A percentile compares a stretch with the other conserved stretches of the same genome.
Evolutionary conservation across 92 coral and sea anemone genomes (phyloP).

Genomic region (Blastomussa wellsi): DNA sequence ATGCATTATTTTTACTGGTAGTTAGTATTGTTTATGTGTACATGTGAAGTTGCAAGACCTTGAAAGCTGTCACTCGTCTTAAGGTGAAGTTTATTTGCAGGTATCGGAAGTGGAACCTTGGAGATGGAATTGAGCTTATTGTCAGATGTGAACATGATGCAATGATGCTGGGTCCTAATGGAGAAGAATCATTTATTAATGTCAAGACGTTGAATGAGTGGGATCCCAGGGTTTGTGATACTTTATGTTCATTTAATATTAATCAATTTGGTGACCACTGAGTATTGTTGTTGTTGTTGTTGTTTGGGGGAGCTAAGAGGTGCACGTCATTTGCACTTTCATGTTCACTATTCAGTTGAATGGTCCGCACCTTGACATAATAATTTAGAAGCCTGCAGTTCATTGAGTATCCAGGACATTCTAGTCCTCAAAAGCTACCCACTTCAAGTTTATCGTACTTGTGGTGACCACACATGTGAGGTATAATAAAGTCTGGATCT

Average conservation of each 20-base stretch:
- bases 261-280: background rate
- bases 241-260: background rate
- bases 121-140: slow-evolving; percentile 90
- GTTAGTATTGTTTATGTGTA: background rate
- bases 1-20: too few relatives aligned
- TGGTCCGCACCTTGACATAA: too few relatives aligned
- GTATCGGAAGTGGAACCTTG: slow-evolving; percentile 99
- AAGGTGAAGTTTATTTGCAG: slow-evolving; percentile 32
- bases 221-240: slow-evolving; percentile 90
- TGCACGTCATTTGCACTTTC: too few relatives aligned
- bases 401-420: background rate
- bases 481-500: slow-evolving; percentile 33
- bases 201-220: slow-evolving; percentile 95
- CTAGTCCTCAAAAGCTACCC: slow-evolving; percentile 30
- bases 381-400: too few relatives aligned
- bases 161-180: slow-evolving; percentile 79
- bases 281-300: too few relatives aligned
- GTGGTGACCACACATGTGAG: slow-evolving; percentile 38
- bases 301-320: background rate
- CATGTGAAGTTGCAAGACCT: too few relatives aligned
- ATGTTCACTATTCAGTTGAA: too few relatives aligned
- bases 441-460: slow-evolving; percentile 27
- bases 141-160: slow-evolving; percentile 98
- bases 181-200: slow-evolving; percentile 76
- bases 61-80: background rate